These are phyloP conservation scores for Enteromius radiatus DNA, from an alignment of 2,797 vertebrate genomes.

Conservation along the genomic window DNA sequence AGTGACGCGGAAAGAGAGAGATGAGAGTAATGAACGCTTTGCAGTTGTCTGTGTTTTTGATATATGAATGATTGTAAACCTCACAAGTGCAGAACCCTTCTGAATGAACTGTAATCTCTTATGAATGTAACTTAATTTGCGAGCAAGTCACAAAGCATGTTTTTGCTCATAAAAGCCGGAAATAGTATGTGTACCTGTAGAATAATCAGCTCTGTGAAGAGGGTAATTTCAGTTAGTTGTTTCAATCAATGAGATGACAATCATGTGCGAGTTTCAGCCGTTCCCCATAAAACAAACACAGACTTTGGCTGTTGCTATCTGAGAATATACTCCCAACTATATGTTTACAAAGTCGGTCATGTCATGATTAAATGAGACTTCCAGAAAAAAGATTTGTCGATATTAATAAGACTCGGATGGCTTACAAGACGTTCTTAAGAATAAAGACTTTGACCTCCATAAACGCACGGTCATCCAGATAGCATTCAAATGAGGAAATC, in stretches of 20 bases:
- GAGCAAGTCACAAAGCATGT: not conserved
- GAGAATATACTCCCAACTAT: not conserved
- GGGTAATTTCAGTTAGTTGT: constrained; percentile 21
- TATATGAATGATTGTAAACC: constrained; percentile 1
- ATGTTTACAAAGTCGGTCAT: not conserved
- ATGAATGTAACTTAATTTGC: not conserved
- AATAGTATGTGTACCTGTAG: not conserved
- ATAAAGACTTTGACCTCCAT: constrained; percentile 20
- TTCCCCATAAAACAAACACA: constrained; percentile 47
- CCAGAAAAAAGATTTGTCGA: not conserved
- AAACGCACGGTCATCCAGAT: not conserved
- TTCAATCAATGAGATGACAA: constrained; percentile 32
- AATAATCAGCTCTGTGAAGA: constrained; percentile 10
- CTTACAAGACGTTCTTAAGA: constrained; percentile 7
- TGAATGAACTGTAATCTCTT: not conserved
- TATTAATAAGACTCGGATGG: not conserved
- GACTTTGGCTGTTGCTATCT: constrained; percentile 38
- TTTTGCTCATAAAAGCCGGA: not conserved
- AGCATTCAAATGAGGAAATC: constrained; percentile 16
- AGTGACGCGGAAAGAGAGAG: constrained; percentile 16
- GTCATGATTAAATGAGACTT: constrained; percentile 5
- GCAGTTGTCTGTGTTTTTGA: constrained; percentile 33
- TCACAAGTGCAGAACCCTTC: not conserved
- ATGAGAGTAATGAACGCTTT: not conserved
- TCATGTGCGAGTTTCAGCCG: constrained; percentile 17